Conservation (phyloP, 2,113 vertebrate species). For the Oryzias celebensis region DNA sequence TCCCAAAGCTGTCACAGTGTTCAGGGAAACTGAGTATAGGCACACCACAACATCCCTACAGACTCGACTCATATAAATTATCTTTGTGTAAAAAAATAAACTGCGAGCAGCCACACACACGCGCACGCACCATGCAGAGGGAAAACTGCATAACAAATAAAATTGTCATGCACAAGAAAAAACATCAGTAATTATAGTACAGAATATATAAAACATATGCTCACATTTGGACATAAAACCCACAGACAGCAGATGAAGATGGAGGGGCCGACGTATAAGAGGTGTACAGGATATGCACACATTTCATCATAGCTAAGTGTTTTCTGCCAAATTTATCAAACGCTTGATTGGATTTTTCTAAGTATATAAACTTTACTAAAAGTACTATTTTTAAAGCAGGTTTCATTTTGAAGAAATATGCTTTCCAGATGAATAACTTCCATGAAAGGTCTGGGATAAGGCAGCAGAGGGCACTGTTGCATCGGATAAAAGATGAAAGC, state of each 20-base stretch:
- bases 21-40: conserved; percentile 57
- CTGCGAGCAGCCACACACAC: conserved; percentile 29
- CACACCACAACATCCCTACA: conserved; percentile 51
- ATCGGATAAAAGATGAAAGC: conserved; percentile 25
- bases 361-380: not conserved
- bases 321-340: too few species aligned
- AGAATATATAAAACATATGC: conserved; percentile 66
- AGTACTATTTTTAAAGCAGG: not conserved
- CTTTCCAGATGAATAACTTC: not conserved
- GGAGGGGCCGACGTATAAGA: conserved; percentile 17
- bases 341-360: too few species aligned
- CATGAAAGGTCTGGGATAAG: conserved; percentile 11
- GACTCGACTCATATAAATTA: conserved; percentile 52
- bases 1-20: conserved; percentile 72
- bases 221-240: conserved; percentile 45
- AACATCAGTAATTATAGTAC: conserved; percentile 68
- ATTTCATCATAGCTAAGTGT: too few species aligned
- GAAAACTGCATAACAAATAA: conserved; percentile 50
- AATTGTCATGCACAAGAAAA: conserved; percentile 70
- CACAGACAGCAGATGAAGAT: conserved; percentile 27
- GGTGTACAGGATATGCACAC: conserved; percentile 10
- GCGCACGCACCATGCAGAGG: conserved; percentile 50
- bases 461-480: conserved; percentile 73
- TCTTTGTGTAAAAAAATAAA: conserved; percentile 61
- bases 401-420: too few species aligned